phyloP scores from a whole-genome alignment of 2,888 invertebrate genomes.

The Mythimna albipuncta region DNA sequence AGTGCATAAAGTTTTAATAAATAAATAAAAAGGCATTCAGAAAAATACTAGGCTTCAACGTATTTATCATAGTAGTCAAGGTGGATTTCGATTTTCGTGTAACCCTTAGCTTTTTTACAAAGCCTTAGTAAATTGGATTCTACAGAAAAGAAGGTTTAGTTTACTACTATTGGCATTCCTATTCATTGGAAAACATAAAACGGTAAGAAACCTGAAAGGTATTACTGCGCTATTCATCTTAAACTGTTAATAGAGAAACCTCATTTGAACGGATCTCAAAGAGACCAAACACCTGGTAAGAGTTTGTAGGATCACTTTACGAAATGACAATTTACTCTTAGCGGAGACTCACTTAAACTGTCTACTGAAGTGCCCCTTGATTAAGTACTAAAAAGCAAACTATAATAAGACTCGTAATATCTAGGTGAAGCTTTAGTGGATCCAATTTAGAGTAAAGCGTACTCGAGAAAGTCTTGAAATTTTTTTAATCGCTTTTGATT shows the following conservation, averaged over 20 bases:
- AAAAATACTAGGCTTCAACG: not conserved
- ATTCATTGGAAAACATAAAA: slow-evolving; percentile 45
- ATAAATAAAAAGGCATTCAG: not conserved
- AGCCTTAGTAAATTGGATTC: slow-evolving; percentile 48
- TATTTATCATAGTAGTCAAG: slow-evolving; percentile 17
- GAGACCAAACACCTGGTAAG: slow-evolving; percentile 22
- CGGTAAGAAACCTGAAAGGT: slow-evolving; percentile 33
- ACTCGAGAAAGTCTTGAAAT: slow-evolving; percentile 7
- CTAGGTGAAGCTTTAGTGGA: slow-evolving; percentile 20
- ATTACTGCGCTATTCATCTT: slow-evolving; percentile 43
- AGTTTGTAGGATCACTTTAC: slow-evolving; percentile 48
- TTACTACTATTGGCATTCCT: slow-evolving; percentile 39
- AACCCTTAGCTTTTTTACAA: slow-evolving; percentile 22
- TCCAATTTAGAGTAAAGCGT: slow-evolving; percentile 23
- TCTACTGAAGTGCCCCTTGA: slow-evolving; percentile 39
- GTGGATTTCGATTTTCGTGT: slow-evolving; percentile 5
- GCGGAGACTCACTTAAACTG: slow-evolving; percentile 42
- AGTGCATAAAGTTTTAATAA: too few relatives aligned
- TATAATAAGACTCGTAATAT: slow-evolving; percentile 39
- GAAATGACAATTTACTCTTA: slow-evolving; percentile 26
- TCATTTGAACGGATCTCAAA: slow-evolving; percentile 35
- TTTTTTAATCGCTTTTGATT: slow-evolving; percentile 30
- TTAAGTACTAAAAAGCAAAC: slow-evolving; percentile 51
- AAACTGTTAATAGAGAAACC: slow-evolving; percentile 43
- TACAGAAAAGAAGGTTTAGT: slow-evolving; percentile 29